These are phyloP conservation scores for Drosophila sordidula DNA, from an alignment of 2,888 invertebrate genomes.

Conservation along the genomic window DNA sequence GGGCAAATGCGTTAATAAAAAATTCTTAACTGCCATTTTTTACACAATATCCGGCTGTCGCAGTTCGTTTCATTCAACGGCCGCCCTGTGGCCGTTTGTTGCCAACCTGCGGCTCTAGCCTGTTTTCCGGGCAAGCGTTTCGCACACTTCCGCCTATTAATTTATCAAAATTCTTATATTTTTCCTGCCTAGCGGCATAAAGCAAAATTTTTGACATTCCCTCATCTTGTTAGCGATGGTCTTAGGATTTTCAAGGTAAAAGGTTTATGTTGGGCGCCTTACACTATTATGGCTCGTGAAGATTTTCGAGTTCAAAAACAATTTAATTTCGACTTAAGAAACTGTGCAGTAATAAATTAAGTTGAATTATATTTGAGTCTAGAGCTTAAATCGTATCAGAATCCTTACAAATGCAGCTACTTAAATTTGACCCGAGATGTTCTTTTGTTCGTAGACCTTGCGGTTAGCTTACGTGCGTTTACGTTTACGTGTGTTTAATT, in stretches of 20 bases:
- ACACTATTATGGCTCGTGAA: background rate
- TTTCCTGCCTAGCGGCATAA: conserved; percentile 30
- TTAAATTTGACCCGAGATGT: background rate
- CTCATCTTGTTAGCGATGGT: conserved; percentile 5
- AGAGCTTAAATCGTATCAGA: background rate
- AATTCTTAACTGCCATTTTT: conserved; percentile 78
- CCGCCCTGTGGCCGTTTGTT: conserved; percentile 23
- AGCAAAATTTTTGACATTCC: conserved; percentile 24
- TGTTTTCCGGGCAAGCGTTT: conserved; percentile 20
- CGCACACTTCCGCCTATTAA: conserved; percentile 59
- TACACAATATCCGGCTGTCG: conserved; percentile 63
- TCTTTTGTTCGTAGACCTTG: background rate
- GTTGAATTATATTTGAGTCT: background rate
- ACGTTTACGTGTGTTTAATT: too few species aligned
- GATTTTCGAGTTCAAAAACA: background rate
- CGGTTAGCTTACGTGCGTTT: background rate
- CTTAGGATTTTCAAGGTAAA: background rate
- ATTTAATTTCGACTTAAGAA: background rate
- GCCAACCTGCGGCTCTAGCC: conserved; percentile 39
- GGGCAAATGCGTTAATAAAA: conserved; percentile 64
- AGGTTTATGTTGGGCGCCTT: background rate
- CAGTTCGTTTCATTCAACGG: conserved; percentile 22
- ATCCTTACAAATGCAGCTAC: background rate
- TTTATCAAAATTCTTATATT: conserved; percentile 67
- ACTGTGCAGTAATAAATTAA: background rate